These are phyloP conservation scores for Zosterops lateralis DNA, from an alignment of 2,113 vertebrate species.

Conservation along the genomic window DNA sequence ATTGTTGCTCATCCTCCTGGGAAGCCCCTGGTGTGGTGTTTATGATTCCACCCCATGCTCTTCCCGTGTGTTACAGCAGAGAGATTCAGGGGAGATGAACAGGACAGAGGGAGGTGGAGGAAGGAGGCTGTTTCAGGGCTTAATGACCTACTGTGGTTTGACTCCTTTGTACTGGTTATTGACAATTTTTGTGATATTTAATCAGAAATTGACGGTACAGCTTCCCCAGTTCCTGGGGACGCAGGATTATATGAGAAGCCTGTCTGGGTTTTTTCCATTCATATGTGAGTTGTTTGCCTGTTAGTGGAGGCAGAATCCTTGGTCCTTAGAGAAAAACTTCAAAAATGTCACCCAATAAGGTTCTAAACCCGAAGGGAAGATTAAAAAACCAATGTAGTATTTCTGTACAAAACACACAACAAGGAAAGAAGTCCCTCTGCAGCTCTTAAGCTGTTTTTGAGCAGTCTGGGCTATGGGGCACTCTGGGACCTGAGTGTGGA, in stretches of 20 bases:
- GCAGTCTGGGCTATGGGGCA: background rate
- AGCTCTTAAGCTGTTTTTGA: background rate
- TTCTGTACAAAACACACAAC: background rate
- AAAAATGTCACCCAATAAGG: background rate
- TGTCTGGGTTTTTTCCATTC: background rate
- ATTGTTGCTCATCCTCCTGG: background rate
- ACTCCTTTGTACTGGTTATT: background rate
- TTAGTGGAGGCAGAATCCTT: background rate
- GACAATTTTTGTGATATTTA: background rate
- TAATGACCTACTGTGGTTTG: background rate
- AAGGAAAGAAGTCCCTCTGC: background rate
- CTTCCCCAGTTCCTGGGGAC: background rate
- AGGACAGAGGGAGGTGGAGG: background rate
- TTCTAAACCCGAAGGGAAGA: background rate
- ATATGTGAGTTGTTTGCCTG: background rate
- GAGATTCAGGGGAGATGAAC: rapidly evolving
- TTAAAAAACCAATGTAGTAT: background rate
- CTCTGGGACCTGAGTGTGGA: background rate
- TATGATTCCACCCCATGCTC: background rate
- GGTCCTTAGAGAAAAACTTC: background rate
- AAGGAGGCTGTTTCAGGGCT: background rate
- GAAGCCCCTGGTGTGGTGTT: background rate
- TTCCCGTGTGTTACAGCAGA: rapidly evolving
- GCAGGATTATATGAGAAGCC: background rate
- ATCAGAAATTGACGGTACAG: background rate